Evolutionary conservation across 2,888 invertebrate genomes (phyloP).

Genomic region (Embidobia sp.): DNA sequence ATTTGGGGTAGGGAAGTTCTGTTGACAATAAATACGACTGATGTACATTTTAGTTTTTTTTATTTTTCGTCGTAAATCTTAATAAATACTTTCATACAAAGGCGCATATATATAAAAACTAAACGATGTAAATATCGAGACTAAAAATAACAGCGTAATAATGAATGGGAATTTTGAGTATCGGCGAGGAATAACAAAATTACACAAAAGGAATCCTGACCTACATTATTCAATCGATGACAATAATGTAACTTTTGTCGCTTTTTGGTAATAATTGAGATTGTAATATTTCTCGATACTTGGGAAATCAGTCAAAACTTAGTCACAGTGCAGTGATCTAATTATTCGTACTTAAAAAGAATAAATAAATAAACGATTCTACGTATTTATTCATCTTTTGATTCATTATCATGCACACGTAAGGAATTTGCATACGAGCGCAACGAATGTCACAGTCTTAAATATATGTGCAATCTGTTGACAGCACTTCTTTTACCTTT

Average conservation of each 20-base stretch:
- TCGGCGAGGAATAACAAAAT: conserved; percentile 45
- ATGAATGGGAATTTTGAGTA: conserved; percentile 35
- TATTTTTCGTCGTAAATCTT: conserved; percentile 73
- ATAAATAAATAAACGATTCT: conserved; percentile 40
- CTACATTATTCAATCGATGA: conserved; percentile 31
- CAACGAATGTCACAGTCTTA: conserved; percentile 74
- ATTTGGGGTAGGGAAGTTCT: too few species aligned
- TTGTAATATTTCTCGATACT: conserved; percentile 32
- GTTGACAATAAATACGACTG: too few species aligned
- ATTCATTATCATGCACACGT: conserved; percentile 73
- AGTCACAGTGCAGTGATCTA: conserved; percentile 15
- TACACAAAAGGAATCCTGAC: conserved; percentile 36
- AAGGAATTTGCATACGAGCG: conserved; percentile 69
- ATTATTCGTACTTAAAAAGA: conserved; percentile 9
- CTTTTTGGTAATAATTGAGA: conserved; percentile 49
- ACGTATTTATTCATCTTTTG: conserved; percentile 62
- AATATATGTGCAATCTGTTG: conserved; percentile 72
- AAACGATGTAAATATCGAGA: conserved; percentile 43
- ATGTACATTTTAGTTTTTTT: conserved; percentile 50
- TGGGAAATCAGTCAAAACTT: conserved; percentile 40
- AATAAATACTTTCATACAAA: conserved; percentile 72
- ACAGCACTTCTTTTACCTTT: conserved; percentile 54
- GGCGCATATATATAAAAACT: conserved; percentile 50
- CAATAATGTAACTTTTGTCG: conserved; percentile 19
- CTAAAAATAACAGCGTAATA: conserved; percentile 42